Conservation (phyloP, 2,888 invertebrate genomes). For the Herminia tarsipennalis region DNA sequence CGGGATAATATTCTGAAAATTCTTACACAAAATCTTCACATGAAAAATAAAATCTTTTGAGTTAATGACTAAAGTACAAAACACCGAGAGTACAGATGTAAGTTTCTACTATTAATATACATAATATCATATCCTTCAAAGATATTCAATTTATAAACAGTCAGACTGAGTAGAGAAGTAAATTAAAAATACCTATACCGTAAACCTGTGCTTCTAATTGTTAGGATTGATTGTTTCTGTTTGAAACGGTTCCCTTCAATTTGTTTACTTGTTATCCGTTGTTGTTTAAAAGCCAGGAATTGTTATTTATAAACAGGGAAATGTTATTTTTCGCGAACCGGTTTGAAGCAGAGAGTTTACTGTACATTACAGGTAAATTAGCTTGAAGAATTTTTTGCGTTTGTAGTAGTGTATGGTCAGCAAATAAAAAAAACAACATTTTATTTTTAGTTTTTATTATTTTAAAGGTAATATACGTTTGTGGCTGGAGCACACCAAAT, state of each 20-base stretch:
- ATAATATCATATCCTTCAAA: background rate
- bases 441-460: too few relatives aligned
- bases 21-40: too few relatives aligned
- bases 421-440: too few relatives aligned
- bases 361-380: background rate
- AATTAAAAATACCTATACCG: conserved; percentile 37
- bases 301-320: conserved; percentile 2
- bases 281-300: conserved; percentile 1
- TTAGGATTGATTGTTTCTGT: conserved; percentile 35
- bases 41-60: too few relatives aligned
- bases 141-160: background rate
- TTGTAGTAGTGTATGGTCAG: too few relatives aligned
- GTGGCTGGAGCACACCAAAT: too few relatives aligned
- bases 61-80: too few relatives aligned
- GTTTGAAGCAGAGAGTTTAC: conserved; percentile 2
- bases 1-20: too few relatives aligned
- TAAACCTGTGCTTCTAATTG: conserved; percentile 40
- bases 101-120: too few relatives aligned
- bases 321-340: conserved; percentile 1
- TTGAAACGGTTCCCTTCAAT: conserved; percentile 20
- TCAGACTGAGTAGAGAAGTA: conserved; percentile 13
- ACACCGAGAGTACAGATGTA: too few relatives aligned
- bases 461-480: too few relatives aligned
- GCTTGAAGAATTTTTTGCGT: background rate
- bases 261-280: conserved; percentile 2